Conservation (phyloP, 2,113 vertebrate genomes). For the Macaca nemestrina region DNA sequence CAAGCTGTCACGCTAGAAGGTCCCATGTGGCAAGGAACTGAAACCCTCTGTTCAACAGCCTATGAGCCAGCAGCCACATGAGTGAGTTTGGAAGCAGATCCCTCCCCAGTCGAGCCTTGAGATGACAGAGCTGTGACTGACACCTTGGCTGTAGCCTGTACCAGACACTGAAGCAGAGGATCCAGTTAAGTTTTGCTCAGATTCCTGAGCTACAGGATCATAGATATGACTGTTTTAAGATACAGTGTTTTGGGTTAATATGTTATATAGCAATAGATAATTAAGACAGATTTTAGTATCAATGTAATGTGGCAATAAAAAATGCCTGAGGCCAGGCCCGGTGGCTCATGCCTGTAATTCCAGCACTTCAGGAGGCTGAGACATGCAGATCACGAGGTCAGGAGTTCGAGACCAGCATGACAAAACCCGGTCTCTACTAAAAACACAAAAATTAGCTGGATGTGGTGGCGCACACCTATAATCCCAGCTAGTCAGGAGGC, state of each 20-base stretch:
- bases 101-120: neutral
- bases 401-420: too few species aligned
- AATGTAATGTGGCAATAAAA: neutral
- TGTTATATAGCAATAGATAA: too few species aligned
- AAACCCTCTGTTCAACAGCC: neutral
- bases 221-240: neutral
- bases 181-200: neutral
- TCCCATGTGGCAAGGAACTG: neutral
- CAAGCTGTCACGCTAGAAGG: too few species aligned
- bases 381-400: rapidly evolving
- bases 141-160: neutral
- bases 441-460: too few species aligned
- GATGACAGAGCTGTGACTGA: neutral
- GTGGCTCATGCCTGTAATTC: too few species aligned
- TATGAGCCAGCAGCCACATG: neutral
- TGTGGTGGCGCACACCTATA: too few species aligned
- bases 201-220: neutral
- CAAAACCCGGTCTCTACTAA: too few species aligned
- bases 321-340: too few species aligned
- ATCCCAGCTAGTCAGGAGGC: too few species aligned
- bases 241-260: neutral
- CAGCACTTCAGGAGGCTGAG: too few species aligned
- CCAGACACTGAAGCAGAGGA: neutral
- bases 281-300: neutral
- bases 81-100: neutral